phyloP scores from a whole-genome alignment of 2,797 vertebrate genomes.

The Chloroceryle inda region DNA sequence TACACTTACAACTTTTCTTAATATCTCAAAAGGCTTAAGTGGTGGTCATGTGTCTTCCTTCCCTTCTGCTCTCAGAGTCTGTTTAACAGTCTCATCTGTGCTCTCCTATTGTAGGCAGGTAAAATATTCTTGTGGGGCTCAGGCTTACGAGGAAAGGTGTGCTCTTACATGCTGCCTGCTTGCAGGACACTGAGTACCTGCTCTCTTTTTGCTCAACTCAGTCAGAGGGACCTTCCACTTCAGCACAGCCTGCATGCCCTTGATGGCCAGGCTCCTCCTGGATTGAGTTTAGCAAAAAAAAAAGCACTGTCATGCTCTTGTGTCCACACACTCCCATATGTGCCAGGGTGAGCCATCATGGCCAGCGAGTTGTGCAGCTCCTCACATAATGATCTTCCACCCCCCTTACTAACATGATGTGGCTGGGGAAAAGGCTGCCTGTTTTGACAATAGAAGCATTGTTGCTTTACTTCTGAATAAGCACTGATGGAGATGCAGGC shows the following conservation, averaged over 20 bases:
- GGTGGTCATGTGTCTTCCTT: background rate
- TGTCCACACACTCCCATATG: accelerated
- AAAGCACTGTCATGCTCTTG: accelerated
- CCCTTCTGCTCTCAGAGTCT: background rate
- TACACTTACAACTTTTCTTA: background rate
- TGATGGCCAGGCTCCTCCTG: background rate
- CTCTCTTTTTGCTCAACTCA: background rate
- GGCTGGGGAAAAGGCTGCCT: background rate
- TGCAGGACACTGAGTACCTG: accelerated
- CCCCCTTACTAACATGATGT: background rate
- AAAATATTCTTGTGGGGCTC: background rate
- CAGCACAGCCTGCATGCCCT: background rate
- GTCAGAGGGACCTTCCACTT: background rate
- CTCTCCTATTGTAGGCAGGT: background rate
- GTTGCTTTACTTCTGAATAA: background rate
- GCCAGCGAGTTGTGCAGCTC: background rate
- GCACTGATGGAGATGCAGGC: background rate
- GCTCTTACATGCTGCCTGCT: background rate
- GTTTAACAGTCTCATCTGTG: background rate
- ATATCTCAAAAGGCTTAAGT: background rate
- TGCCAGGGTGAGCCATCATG: background rate
- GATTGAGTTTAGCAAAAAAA: background rate
- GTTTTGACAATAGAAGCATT: background rate
- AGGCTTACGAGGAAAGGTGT: background rate
- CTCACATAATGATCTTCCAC: background rate